Evolutionary conservation across 2,113 vertebrate genomes (phyloP).

Genomic region (Mixornis gularis): DNA sequence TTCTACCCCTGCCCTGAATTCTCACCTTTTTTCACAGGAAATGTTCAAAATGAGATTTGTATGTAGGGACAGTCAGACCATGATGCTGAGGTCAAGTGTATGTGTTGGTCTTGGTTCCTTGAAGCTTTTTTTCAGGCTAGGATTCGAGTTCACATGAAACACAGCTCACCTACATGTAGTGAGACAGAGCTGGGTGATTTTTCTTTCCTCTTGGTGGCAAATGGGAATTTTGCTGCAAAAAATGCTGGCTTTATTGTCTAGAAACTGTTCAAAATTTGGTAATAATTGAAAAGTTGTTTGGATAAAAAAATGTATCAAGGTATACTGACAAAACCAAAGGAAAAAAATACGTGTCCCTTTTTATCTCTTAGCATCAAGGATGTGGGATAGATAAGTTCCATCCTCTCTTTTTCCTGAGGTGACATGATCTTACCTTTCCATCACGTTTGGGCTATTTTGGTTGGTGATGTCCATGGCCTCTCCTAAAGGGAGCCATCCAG

Average conservation of each 20-base stretch:
- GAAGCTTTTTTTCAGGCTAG: neutral
- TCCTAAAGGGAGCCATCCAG: neutral
- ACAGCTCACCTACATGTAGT: neutral
- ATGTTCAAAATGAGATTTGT: neutral
- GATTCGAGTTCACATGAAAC: rapidly evolving
- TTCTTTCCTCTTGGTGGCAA: neutral
- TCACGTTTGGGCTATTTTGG: neutral
- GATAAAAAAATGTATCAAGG: neutral
- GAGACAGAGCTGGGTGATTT: neutral
- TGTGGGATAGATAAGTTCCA: neutral
- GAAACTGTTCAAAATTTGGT: neutral
- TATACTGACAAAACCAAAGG: neutral
- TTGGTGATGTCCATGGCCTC: neutral
- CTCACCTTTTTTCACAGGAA: neutral
- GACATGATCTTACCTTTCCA: neutral
- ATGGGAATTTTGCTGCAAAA: neutral
- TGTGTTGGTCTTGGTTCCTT: neutral
- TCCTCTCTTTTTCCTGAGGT: neutral
- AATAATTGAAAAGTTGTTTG: neutral
- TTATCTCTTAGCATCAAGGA: neutral
- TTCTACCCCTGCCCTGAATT: neutral
- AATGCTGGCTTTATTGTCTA: neutral
- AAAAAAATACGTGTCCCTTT: neutral
- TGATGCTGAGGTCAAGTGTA: neutral
- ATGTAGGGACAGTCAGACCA: neutral